Conservation (phyloP, 2,888 invertebrate species). For the Rhagonycha fulva region DNA sequence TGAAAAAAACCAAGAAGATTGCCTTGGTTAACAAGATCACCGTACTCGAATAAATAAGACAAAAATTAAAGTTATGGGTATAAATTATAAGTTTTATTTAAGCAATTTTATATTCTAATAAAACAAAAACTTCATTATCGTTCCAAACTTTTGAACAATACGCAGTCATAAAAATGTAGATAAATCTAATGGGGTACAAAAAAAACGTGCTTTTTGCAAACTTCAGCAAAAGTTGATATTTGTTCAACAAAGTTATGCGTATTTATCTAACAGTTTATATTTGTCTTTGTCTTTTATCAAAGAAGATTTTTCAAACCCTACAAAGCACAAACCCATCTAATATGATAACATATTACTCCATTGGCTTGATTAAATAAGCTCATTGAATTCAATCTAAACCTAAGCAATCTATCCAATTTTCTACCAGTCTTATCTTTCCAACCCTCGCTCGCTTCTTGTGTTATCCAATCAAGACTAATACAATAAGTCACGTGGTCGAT, state of each 20-base stretch:
- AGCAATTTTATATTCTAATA: constrained; percentile 1
- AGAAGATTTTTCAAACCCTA: constrained; percentile 19
- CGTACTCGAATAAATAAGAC: neutral
- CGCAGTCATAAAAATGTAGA: constrained; percentile 19
- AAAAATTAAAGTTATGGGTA: neutral
- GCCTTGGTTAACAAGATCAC: neutral
- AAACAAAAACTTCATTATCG: constrained; percentile 18
- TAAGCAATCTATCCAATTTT: constrained; percentile 55
- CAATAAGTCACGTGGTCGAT: constrained; percentile 45
- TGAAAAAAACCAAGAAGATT: neutral
- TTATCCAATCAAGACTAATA: constrained; percentile 48
- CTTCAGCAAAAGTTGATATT: constrained; percentile 33
- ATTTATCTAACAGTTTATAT: constrained; percentile 28
- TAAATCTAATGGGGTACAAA: constrained; percentile 36
- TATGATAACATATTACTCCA: constrained; percentile 39
- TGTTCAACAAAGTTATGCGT: constrained; percentile 29
- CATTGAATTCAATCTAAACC: constrained; percentile 54
- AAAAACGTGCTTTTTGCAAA: constrained; percentile 29
- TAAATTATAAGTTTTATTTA: constrained; percentile 4
- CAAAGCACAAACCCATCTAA: constrained; percentile 27
- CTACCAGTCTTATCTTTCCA: constrained; percentile 52
- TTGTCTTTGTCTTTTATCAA: constrained; percentile 30
- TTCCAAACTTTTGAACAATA: constrained; percentile 22
- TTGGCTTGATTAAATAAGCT: constrained; percentile 50
- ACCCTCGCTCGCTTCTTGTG: constrained; percentile 50